These are phyloP conservation scores for Cephus sareptanus DNA, from an alignment of 2,888 invertebrate species.

Conservation along the genomic window DNA sequence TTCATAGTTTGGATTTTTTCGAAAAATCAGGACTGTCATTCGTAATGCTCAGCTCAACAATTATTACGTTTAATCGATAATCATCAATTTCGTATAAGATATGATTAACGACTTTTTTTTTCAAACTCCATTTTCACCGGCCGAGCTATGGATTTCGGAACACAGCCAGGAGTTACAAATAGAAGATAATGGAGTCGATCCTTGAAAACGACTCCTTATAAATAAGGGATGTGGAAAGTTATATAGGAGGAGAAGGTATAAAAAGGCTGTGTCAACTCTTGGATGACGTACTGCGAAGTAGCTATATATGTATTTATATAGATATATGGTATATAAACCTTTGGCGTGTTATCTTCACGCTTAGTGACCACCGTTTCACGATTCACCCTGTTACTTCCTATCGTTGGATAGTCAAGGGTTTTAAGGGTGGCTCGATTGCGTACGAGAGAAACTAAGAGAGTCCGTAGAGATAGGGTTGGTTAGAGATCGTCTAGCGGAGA, in stretches of 20 bases:
- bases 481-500: not conserved
- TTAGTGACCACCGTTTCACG: not conserved
- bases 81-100: not conserved
- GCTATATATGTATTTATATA: not conserved
- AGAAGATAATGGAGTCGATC: not conserved
- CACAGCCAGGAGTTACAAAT: not conserved
- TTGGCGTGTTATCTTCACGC: conserved; percentile 1
- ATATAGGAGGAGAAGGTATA: not conserved
- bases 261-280: not conserved
- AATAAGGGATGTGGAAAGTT: not conserved
- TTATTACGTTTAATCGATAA: not conserved
- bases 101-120: not conserved
- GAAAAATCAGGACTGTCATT: not conserved
- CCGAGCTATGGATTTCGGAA: not conserved
- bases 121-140: not conserved
- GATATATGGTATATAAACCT: not conserved
- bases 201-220: not conserved
- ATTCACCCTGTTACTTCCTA: not conserved
- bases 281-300: not conserved
- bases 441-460: not conserved
- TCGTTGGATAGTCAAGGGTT: not conserved
- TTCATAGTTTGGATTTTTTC: not conserved
- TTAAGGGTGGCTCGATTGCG: not conserved
- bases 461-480: conserved; percentile 3
- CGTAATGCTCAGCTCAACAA: not conserved